Conservation (phyloP, 2,797 vertebrate genomes). For the Parambassis ranga region DNA sequence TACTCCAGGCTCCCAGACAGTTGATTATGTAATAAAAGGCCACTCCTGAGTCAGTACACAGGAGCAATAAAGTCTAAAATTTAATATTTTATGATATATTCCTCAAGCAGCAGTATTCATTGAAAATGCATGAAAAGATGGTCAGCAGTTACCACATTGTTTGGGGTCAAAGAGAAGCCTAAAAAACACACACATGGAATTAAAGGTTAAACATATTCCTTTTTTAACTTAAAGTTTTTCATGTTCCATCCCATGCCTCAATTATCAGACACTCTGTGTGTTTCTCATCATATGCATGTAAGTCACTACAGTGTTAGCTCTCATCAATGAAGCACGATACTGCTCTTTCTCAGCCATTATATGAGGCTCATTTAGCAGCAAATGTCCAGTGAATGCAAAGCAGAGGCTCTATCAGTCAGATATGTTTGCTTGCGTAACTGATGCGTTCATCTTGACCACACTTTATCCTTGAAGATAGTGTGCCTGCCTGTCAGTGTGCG, state of each 20-base stretch:
- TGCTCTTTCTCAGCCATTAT: slow-evolving; percentile 11
- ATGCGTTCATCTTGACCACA: slow-evolving; percentile 52
- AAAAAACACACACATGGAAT: background rate
- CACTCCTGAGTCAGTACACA: slow-evolving; percentile 43
- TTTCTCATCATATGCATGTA: slow-evolving; percentile 56
- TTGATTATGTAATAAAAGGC: slow-evolving; percentile 64
- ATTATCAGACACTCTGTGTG: slow-evolving; percentile 36
- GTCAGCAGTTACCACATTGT: slow-evolving; percentile 4
- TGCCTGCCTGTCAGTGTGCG: slow-evolving; percentile 6
- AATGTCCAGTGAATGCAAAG: slow-evolving; percentile 49
- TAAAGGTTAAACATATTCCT: background rate
- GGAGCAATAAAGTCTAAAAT: slow-evolving; percentile 51
- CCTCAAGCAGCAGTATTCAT: slow-evolving; percentile 56
- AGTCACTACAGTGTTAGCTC: slow-evolving; percentile 40
- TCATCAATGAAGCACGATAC: slow-evolving; percentile 25
- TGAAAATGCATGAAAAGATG: slow-evolving; percentile 52
- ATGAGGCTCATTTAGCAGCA: slow-evolving; percentile 37
- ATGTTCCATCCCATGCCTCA: slow-evolving; percentile 48
- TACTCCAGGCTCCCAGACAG: slow-evolving; percentile 41
- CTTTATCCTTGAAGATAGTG: slow-evolving; percentile 41
- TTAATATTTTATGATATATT: slow-evolving; percentile 73
- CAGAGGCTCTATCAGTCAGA: slow-evolving; percentile 48
- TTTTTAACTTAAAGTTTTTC: slow-evolving; percentile 9
- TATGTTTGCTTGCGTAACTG: slow-evolving; percentile 25
- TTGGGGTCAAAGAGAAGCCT: slow-evolving; percentile 20